A percentile compares a stretch with the other conserved stretches of the same genome.
phyloP scores from a whole-genome alignment of 2,888 invertebrate species.

The Ennomos erosarius region DNA sequence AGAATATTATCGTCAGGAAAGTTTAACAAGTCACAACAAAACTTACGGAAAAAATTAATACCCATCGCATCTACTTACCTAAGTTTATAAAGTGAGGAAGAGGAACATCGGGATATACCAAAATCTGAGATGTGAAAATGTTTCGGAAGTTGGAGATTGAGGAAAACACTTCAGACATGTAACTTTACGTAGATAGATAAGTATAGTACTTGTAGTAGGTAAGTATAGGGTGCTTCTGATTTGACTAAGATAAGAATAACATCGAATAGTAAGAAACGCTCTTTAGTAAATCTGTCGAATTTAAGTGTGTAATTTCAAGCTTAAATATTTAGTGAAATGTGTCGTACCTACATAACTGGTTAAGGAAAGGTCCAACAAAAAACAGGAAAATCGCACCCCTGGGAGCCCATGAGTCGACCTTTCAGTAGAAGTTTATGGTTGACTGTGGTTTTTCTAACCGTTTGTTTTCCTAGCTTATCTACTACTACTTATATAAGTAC shows the following conservation, averaged over 20 bases:
- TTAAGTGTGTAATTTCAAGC: slow-evolving; percentile 11
- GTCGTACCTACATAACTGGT: slow-evolving; percentile 28
- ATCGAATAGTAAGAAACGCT: too few relatives aligned
- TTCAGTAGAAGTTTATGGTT: slow-evolving; percentile 37
- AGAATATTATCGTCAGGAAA: slow-evolving; percentile 48
- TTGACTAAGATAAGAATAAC: too few relatives aligned
- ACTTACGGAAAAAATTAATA: slow-evolving; percentile 30
- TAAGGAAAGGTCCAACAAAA: slow-evolving; percentile 36
- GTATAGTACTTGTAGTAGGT: too few relatives aligned
- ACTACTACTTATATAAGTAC: not conserved
- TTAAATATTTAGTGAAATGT: slow-evolving; percentile 29
- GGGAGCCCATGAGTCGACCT: slow-evolving; percentile 37
- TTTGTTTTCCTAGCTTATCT: slow-evolving; percentile 28
- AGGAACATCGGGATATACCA: not conserved
- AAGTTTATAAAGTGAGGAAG: slow-evolving; percentile 8
- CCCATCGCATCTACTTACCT: slow-evolving; percentile 7
- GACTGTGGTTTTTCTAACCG: slow-evolving; percentile 31
- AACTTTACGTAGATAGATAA: too few relatives aligned
- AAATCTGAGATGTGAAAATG: slow-evolving; percentile 3
- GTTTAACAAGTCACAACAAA: slow-evolving; percentile 44
- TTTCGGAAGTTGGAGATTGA: slow-evolving; percentile 5
- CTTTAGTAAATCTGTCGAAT: too few relatives aligned
- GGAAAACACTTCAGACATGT: not conserved
- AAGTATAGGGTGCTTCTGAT: too few relatives aligned
- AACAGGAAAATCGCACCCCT: slow-evolving; percentile 35